Evolutionary conservation across 2,888 invertebrate genomes (phyloP).

Genomic region (Tillus elongatus): DNA sequence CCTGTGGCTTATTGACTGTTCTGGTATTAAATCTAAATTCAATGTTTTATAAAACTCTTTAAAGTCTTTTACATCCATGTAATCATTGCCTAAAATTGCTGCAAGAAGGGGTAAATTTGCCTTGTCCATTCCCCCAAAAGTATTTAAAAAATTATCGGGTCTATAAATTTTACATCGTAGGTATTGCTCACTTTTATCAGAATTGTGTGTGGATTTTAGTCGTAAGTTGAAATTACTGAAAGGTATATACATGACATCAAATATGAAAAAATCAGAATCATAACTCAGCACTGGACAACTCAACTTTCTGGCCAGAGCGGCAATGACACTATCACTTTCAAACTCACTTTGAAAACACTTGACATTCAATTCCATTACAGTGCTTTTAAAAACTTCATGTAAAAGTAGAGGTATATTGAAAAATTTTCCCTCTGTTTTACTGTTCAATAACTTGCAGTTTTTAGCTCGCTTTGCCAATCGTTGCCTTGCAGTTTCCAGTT

Average conservation of each 20-base stretch:
- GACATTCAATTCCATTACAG: constrained; percentile 55
- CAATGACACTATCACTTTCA: constrained; percentile 86
- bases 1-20: constrained; percentile 52
- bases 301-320: constrained; percentile 66
- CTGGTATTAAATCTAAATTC: constrained; percentile 49
- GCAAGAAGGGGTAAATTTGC: constrained; percentile 70
- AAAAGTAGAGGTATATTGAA: constrained; percentile 68
- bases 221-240: constrained; percentile 53
- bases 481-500: constrained; percentile 25
- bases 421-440: constrained; percentile 45
- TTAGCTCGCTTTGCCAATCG: constrained; percentile 24
- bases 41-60: constrained; percentile 59
- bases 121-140: constrained; percentile 56
- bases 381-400: constrained; percentile 64
- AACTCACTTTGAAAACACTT: constrained; percentile 66
- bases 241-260: constrained; percentile 74
- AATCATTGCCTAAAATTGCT: constrained; percentile 83
- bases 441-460: constrained; percentile 44
- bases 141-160: constrained; percentile 57
- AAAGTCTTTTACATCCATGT: constrained; percentile 60
- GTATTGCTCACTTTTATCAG: constrained; percentile 34
- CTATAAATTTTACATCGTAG: constrained; percentile 64
- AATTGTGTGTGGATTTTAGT: constrained; percentile 19
- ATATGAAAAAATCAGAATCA: constrained; percentile 92
- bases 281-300: constrained; percentile 82